Percentiles rank a stretch among this genome's conserved stretches.
Conservation (phyloP, 2,113 vertebrate genomes). For the Laterallus jamaicensis region DNA sequence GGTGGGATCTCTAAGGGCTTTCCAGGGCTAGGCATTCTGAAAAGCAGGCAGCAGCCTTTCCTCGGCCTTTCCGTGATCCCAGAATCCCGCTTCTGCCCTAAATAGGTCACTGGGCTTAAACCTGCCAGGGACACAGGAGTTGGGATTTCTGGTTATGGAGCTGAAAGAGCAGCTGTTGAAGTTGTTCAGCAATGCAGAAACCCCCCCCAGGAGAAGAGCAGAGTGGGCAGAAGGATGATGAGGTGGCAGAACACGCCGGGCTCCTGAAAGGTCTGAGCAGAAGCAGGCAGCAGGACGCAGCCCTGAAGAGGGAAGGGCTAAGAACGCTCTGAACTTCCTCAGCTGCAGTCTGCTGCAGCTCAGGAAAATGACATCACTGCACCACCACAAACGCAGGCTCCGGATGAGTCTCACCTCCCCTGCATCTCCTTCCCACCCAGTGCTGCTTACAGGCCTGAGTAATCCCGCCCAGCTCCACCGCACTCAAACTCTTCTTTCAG, state of each 20-base stretch:
- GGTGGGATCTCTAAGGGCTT: not conserved
- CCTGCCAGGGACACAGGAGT: not conserved
- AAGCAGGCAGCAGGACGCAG: not conserved
- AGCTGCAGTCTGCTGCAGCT: constrained; percentile 36
- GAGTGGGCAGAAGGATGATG: not conserved
- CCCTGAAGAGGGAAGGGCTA: not conserved
- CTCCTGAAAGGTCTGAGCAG: not conserved
- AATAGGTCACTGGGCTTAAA: not conserved
- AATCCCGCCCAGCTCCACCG: not conserved
- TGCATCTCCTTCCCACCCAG: not conserved
- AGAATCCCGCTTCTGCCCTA: not conserved
- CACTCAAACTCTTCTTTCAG: not conserved
- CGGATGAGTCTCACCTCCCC: not conserved
- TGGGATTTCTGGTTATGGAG: not conserved
- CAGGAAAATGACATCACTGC: constrained; percentile 31
- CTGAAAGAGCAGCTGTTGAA: not conserved
- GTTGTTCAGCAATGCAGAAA: not conserved
- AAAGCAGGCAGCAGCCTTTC: not conserved
- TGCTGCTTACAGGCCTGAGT: not conserved
- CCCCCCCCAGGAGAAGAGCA: not conserved
- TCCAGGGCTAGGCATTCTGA: accelerated
- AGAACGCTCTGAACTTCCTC: not conserved
- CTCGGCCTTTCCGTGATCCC: accelerated
- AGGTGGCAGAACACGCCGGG: not conserved
- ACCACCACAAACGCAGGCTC: not conserved